Evolutionary conservation across 2,888 invertebrate genomes (phyloP).

Genomic region (Eupeodes latifasciatus): DNA sequence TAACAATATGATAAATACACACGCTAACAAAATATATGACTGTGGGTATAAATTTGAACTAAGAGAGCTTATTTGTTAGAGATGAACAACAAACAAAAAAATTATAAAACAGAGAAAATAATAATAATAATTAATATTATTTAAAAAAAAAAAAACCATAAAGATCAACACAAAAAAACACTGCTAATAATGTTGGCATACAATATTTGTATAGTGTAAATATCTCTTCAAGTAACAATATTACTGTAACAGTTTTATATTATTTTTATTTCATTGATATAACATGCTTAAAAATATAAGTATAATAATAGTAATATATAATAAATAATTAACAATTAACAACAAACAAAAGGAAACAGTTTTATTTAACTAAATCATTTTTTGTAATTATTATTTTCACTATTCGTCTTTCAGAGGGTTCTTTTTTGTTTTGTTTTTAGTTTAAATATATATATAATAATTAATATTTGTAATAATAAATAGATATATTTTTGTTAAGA

Average conservation of each 20-base stretch:
- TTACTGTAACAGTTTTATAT: slow-evolving; percentile 43
- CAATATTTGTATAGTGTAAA: slow-evolving; percentile 41
- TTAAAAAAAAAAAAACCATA: slow-evolving; percentile 22
- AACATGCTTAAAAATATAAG: slow-evolving; percentile 65
- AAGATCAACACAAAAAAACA: slow-evolving; percentile 40
- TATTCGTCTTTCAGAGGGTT: slow-evolving; percentile 67
- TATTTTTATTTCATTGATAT: slow-evolving; percentile 21
- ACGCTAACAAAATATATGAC: slow-evolving; percentile 59
- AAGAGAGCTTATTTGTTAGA: slow-evolving; percentile 70
- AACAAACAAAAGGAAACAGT: slow-evolving; percentile 70
- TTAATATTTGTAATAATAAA: slow-evolving; percentile 65
- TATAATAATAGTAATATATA: slow-evolving; percentile 64
- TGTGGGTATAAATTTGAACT: slow-evolving; percentile 69
- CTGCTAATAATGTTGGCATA: slow-evolving; percentile 68
- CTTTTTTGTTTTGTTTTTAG: slow-evolving; percentile 14
- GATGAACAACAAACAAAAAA: slow-evolving; percentile 50
- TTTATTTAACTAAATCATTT: slow-evolving; percentile 37
- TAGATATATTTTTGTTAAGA: slow-evolving; percentile 45
- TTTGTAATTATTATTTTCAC: slow-evolving; percentile 67
- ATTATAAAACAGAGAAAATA: slow-evolving; percentile 37
- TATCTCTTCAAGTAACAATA: slow-evolving; percentile 60
- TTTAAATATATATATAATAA: slow-evolving; percentile 30
- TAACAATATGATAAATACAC: slow-evolving; percentile 74
- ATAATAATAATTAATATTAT: slow-evolving; percentile 7
- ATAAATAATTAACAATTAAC: slow-evolving; percentile 74